Evolutionary conservation across 2,888 invertebrate species (phyloP), one percentile per base, ranked within the genome.

Genomic region (Tenthredo scrophulariae): DNA sequence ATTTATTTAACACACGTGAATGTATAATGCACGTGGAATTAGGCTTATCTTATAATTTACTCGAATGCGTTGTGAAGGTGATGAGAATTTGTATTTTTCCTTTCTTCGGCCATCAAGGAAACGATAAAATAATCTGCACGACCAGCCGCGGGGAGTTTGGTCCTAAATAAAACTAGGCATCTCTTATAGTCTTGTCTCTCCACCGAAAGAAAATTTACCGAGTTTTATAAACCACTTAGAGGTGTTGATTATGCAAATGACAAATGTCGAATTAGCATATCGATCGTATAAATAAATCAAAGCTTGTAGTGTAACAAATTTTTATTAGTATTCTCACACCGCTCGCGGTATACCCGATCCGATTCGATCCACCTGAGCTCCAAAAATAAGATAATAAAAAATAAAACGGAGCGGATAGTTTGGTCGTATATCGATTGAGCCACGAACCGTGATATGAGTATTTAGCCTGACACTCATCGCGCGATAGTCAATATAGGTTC

Each of bases 201-300:
- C 4, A 70, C 15, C 9, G n/a, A 15, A 15, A 70, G 9, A 3
- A 33, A 18, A 70, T 37, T 70, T 70, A 18, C 1, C 4, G 13
- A 37, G 26, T 62, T 62, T 10, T 26, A 22, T 13, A 70, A 37
- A 37, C 37, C 33, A 37, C 37, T 70, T 37, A 33, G 43, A 15
- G 72, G 10, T 13, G 72, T 43, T 43, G 43, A 74, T 74, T 92
- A 92, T 92, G 91, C 90, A 90, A 91, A 91, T 89, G 91, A 91
- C 90, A 91, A 91, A 74, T 43, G 40, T 74, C 15, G 7, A 26
- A 92, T 92, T 92, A 92, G 89, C 91, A 90, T 91, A 90, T 90
- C 91, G 90, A 92, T 92, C 91, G 92, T 91, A 92, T 92, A 89
- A 83, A 85, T 86, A 80, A 84, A 65, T 80, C 84, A 86, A 87